phyloP scores from a whole-genome alignment of 1,140 invertebrate genomes.

The Papilio helenus region DNA sequence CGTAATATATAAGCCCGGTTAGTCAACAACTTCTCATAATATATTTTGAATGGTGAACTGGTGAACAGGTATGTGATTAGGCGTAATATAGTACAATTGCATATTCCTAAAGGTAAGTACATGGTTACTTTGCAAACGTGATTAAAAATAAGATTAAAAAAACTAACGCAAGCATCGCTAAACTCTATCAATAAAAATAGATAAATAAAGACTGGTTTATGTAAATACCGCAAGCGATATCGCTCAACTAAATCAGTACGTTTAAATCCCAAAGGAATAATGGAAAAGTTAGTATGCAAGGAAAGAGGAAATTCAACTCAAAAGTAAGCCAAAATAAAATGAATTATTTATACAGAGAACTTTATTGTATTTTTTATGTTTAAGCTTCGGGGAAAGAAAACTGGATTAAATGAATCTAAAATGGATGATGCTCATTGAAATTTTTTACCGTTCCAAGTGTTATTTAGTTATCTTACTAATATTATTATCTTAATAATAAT shows the following conservation, averaged over 20 bases:
- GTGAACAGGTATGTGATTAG: too few relatives aligned
- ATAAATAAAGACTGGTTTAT: background rate
- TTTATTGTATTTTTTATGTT: constrained; percentile 28
- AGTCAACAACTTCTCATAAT: too few relatives aligned
- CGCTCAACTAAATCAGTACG: background rate
- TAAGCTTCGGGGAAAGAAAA: constrained; percentile 17
- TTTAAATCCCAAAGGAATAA: constrained; percentile 24
- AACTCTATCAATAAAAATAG: background rate
- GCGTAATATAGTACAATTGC: too few relatives aligned
- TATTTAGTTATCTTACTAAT: too few relatives aligned
- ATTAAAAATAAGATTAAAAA: background rate
- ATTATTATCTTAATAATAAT: too few relatives aligned
- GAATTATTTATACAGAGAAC: constrained; percentile 24
- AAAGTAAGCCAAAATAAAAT: constrained; percentile 28
- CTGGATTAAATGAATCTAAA: background rate
- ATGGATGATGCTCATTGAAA: background rate
- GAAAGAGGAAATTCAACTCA: constrained; percentile 21
- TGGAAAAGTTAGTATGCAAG: constrained; percentile 15
- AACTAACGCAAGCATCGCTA: background rate
- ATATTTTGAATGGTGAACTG: too few relatives aligned
- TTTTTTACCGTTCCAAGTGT: background rate
- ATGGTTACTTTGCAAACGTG: background rate
- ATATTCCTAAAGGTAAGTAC: too few relatives aligned
- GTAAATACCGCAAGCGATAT: background rate
- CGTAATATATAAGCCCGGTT: too few relatives aligned